A percentile compares a stretch with the other conserved stretches of the same genome.
Conservation (phyloP, 2,113 vertebrate genomes). For the Zosterops hypoxanthus region DNA sequence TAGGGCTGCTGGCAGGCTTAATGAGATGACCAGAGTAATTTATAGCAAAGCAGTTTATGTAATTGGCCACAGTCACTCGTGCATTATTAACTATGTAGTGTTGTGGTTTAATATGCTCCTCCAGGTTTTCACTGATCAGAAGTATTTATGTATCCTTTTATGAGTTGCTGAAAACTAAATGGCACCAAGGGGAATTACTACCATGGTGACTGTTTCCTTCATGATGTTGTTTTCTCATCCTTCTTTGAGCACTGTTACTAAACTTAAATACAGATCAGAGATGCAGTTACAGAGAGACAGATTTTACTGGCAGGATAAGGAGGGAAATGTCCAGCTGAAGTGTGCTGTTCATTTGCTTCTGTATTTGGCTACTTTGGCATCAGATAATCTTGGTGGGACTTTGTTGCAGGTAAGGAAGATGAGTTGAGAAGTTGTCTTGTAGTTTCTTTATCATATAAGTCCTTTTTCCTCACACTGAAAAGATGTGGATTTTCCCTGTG, state of each 20-base stretch:
- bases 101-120: background rate
- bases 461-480: accelerated
- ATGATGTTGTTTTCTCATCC: background rate
- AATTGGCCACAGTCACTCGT: background rate
- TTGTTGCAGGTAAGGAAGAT: background rate
- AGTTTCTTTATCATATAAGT: background rate
- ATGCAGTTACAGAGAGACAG: background rate
- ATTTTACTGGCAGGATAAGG: background rate
- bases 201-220: background rate
- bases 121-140: background rate
- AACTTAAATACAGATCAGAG: background rate
- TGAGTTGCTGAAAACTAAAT: background rate
- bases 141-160: background rate
- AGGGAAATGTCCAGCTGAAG: background rate
- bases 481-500: background rate
- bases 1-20: background rate
- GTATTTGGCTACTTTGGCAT: background rate
- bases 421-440: background rate
- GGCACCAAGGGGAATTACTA: background rate
- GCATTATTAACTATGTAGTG: background rate
- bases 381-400: background rate
- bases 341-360: background rate
- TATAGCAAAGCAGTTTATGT: background rate
- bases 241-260: background rate
- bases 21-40: background rate